A percentile compares a stretch with the other conserved stretches of the same genome.
Evolutionary conservation across 1,140 invertebrate species (phyloP).

Genomic region (Amyelois transitella): DNA sequence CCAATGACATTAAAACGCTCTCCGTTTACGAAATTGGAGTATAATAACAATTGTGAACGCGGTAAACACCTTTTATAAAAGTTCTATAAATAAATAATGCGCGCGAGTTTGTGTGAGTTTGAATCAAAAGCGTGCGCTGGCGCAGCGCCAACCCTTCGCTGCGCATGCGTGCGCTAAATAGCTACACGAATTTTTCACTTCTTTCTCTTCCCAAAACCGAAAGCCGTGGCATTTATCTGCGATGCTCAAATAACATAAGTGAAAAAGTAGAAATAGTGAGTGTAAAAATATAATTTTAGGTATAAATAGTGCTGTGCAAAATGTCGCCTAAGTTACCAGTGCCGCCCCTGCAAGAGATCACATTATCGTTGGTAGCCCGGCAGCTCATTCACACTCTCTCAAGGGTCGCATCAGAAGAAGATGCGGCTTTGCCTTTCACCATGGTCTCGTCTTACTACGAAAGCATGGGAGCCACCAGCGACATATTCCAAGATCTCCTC

Average conservation of each 20-base stretch:
- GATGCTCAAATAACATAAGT: constrained; percentile 49
- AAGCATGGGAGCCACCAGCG: constrained; percentile 73
- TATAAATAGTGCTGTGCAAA: constrained; percentile 32
- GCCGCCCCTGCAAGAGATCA: constrained; percentile 57
- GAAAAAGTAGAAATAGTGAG: constrained; percentile 26
- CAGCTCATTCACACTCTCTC: constrained; percentile 67
- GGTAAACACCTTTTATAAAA: constrained; percentile 69
- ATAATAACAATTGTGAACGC: constrained; percentile 31
- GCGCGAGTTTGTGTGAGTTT: constrained; percentile 56
- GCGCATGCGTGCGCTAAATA: constrained; percentile 59
- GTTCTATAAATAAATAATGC: constrained; percentile 61
- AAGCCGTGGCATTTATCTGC: constrained; percentile 27
- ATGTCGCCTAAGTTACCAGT: constrained; percentile 73
- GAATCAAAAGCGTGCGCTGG: constrained; percentile 62
- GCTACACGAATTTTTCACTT: constrained; percentile 52
- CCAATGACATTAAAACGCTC: not conserved
- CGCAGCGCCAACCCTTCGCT: constrained; percentile 38
- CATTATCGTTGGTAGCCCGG: constrained; percentile 65
- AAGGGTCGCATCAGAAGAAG: constrained; percentile 69
- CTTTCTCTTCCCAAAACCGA: constrained; percentile 49
- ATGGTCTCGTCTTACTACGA: constrained; percentile 76
- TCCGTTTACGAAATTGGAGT: constrained; percentile 9
- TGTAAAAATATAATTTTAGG: constrained; percentile 12
- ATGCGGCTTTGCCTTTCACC: constrained; percentile 73
- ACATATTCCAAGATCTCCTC: constrained; percentile 79